Evolutionary conservation across 2,113 vertebrate genomes (phyloP).

Genomic region (Anhinga rufa): DNA sequence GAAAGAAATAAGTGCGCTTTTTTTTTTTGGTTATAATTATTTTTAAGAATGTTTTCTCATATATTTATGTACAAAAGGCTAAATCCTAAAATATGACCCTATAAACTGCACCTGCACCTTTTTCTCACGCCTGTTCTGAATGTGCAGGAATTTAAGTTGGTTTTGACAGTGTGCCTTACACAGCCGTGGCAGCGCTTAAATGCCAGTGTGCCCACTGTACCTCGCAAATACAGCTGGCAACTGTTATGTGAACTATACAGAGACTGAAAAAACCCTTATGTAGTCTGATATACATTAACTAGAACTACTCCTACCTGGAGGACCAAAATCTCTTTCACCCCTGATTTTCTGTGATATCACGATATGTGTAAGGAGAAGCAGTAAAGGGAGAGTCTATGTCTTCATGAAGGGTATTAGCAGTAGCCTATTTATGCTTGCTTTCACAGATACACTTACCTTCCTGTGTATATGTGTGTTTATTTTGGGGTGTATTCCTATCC

Average conservation of each 20-base stretch:
- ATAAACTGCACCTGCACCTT: background rate
- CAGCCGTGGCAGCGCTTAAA: background rate
- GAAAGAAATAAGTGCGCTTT: background rate
- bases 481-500: background rate
- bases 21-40: background rate
- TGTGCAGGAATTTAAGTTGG: background rate
- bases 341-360: background rate
- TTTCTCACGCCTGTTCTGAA: background rate
- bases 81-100: background rate
- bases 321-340: background rate
- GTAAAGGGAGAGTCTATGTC: background rate
- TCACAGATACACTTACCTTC: background rate
- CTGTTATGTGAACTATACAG: accelerated
- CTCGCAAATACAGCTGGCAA: background rate
- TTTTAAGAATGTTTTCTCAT: background rate
- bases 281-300: background rate
- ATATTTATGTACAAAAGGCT: background rate
- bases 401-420: background rate
- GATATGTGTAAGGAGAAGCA: background rate
- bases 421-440: background rate
- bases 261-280: background rate
- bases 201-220: background rate
- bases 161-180: background rate
- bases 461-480: background rate
- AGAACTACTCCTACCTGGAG: background rate